A percentile compares a stretch with the other conserved stretches of the same genome.
phyloP scores from a whole-genome alignment of 2,888 invertebrate species.

The Drosophila limbata region DNA sequence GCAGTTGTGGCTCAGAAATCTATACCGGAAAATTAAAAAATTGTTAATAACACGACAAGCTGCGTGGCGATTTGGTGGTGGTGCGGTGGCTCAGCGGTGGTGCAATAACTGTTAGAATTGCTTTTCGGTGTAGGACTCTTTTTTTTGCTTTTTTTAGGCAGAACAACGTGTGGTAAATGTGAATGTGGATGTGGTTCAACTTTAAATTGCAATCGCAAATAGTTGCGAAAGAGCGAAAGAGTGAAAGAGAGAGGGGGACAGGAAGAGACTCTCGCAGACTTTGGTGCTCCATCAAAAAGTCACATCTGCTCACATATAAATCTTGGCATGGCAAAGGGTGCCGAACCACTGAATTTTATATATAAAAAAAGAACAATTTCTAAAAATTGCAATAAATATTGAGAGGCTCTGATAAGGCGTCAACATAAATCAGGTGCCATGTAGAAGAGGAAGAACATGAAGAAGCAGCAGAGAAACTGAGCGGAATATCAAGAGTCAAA shows the following conservation, averaged over 20 bases:
- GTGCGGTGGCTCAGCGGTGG: constrained; percentile 38
- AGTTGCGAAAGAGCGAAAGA: constrained; percentile 20
- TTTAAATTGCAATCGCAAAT: constrained; percentile 67
- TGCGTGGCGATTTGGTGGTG: constrained; percentile 51
- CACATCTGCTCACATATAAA: constrained; percentile 79
- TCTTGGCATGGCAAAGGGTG: constrained; percentile 65
- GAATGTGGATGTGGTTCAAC: constrained; percentile 59
- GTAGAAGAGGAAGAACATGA: constrained; percentile 25
- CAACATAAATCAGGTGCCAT: constrained; percentile 85
- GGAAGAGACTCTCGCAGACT: neutral
- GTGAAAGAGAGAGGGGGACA: neutral
- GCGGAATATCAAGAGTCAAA: constrained; percentile 35
- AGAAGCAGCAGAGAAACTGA: constrained; percentile 22
- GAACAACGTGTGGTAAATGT: constrained; percentile 40
- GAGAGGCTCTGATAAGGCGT: constrained; percentile 85
- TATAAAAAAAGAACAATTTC: constrained; percentile 67
- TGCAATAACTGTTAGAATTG: constrained; percentile 78
- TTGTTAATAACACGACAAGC: constrained; percentile 80
- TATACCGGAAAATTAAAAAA: constrained; percentile 82
- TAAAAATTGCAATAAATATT: constrained; percentile 85
- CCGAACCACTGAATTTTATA: constrained; percentile 49
- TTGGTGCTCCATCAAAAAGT: constrained; percentile 48
- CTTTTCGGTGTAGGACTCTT: constrained; percentile 66
- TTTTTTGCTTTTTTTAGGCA: neutral
- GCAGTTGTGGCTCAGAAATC: constrained; percentile 70